Conservation (phyloP, 2,888 invertebrate genomes). For the Hydraecia micacea region DNA sequence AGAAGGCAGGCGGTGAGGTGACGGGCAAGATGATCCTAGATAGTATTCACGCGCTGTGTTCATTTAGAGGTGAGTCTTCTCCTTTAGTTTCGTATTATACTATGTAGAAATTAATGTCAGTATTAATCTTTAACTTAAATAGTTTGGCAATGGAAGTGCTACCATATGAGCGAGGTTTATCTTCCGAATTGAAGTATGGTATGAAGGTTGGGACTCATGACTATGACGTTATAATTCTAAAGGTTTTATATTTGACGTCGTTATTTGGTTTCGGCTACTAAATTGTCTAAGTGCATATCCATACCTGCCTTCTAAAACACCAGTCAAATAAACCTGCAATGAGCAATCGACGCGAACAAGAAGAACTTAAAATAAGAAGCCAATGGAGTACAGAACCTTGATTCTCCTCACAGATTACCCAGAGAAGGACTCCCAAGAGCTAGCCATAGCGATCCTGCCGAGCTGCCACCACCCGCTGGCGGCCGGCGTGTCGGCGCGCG, state of each 20-base stretch:
- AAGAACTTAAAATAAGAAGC: not conserved
- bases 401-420: conserved; percentile 77
- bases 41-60: conserved; percentile 89
- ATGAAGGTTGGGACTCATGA: not conserved
- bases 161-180: not conserved
- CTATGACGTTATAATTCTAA: not conserved
- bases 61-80: conserved; percentile 81
- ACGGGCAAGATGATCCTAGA: conserved; percentile 90
- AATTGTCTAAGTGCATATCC: not conserved
- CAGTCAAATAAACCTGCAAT: not conserved
- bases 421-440: conserved; percentile 89
- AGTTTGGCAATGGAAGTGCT: not conserved
- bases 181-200: not conserved
- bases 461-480: conserved; percentile 94
- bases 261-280: not conserved
- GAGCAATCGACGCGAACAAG: not conserved
- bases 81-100: not conserved
- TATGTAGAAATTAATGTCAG: not conserved
- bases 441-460: conserved; percentile 92
- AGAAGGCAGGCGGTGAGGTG: conserved; percentile 81
- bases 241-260: not conserved
- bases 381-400: not conserved
- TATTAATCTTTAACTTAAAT: not conserved
- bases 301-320: not conserved
- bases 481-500: conserved; percentile 87